Base-by-base conservation (phyloP, 2,888 invertebrate species). In the Papilio gigon region DNA sequence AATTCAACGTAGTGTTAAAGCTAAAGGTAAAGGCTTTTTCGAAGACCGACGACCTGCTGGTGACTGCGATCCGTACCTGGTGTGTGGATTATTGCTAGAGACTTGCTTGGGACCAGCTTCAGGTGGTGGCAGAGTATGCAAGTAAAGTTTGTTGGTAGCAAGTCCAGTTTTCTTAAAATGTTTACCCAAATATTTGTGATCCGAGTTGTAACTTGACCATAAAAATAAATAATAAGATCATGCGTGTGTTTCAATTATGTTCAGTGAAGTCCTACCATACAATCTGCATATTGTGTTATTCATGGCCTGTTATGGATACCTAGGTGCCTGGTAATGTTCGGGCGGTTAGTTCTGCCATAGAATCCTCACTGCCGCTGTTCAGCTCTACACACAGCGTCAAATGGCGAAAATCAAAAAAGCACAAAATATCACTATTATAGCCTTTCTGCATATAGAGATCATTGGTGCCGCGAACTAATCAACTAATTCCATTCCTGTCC, bases 21-120 rank as follows among this genome's bases (percentile, higher is more conserved):
- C 97, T 79, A 96, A 97, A 27, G 96, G 96, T 77, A 96, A 95
- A 83, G 98, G 98, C 1, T 99, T 98, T 83, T 93, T 99, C 78
- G 99, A 99, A 90, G 99, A 99, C 88, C 93, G 98, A 75, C 93
- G 99, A 79, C 98, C 98, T 42, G 95, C 95, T 70, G 97, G 97
- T 70, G 98, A 98, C 85, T 97, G 97, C 86, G 98, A 98, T 89
- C 98, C 98, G 0, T 98, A 98, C 67, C 70, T 79, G 0, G 89
- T 89, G 35, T 90, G 90, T 77, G 91, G 88, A 1, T 70, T 97
- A 94, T 80, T 91, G 58, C 42, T 90, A 77, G 91, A 91, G 59
- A 89, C 91, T 0, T 82, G 90, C 63, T 73, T 91, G 27, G 88
- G 82, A 37, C 33, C 75, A 4, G 72, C 30, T 4, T 20, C 70